Evolutionary conservation across 2,113 vertebrate species (phyloP).

Genomic region (Martes martes): DNA sequence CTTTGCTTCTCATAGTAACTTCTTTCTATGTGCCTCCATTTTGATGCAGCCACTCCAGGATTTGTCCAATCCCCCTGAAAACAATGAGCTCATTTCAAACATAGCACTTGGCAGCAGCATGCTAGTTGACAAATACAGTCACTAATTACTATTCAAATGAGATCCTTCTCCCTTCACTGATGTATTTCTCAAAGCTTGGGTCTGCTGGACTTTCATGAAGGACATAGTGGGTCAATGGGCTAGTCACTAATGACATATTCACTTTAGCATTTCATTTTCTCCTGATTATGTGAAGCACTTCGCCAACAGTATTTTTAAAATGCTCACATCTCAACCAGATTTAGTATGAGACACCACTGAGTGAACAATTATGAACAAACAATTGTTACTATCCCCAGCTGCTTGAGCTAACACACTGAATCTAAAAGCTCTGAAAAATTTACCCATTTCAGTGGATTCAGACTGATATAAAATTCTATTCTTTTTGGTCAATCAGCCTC

Average conservation of each 20-base stretch:
- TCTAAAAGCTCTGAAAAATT: neutral
- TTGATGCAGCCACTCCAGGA: neutral
- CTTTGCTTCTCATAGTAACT: neutral
- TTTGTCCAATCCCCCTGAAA: neutral
- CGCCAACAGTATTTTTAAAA: neutral
- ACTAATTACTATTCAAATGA: neutral
- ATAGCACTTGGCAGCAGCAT: neutral
- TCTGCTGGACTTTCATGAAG: neutral
- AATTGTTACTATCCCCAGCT: neutral
- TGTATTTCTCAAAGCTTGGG: neutral
- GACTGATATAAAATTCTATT: neutral
- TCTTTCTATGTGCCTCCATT: neutral
- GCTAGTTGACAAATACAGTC: neutral
- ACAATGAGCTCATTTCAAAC: neutral
- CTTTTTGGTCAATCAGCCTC: neutral
- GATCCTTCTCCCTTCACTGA: neutral
- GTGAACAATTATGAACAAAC: conserved; percentile 14
- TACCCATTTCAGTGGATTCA: neutral
- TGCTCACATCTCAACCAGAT: neutral
- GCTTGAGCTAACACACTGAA: neutral
- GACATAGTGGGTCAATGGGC: neutral
- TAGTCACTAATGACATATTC: neutral
- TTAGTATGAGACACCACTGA: neutral
- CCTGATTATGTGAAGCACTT: neutral
- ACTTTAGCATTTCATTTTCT: neutral